phyloP scores from a whole-genome alignment of 2,113 vertebrate species.

The Phyllopteryx taeniolatus region DNA sequence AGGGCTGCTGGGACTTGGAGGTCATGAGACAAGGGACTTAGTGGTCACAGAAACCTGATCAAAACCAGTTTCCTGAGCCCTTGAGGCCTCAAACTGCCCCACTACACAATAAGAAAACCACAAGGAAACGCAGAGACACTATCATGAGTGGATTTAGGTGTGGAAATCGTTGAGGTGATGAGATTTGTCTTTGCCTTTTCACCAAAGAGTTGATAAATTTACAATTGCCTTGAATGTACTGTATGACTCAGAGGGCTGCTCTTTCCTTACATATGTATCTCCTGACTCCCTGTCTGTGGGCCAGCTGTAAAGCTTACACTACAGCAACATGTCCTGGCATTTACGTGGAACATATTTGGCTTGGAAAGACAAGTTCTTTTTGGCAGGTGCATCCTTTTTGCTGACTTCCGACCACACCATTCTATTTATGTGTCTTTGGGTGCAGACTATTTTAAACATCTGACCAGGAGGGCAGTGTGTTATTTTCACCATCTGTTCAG shows the following conservation, averaged over 20 bases:
- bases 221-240: neutral
- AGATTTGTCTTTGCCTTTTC: neutral
- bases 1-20: constrained; percentile 66
- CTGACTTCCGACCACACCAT: constrained; percentile 69
- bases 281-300: constrained; percentile 9
- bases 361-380: constrained; percentile 49
- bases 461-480: constrained; percentile 77
- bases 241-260: neutral
- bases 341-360: constrained; percentile 49
- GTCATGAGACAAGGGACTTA: constrained; percentile 46
- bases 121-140: neutral
- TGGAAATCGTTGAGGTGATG: neutral
- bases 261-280: neutral
- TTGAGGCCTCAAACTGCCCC: constrained; percentile 6
- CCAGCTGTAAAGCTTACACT: constrained; percentile 5
- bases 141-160: neutral
- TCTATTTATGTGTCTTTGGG: constrained; percentile 66
- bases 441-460: constrained; percentile 78
- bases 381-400: constrained; percentile 60
- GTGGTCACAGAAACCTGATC: constrained; percentile 50
- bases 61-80: constrained; percentile 56
- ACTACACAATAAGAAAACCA: constrained; percentile 6
- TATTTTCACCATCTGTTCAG: constrained; percentile 91
- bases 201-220: neutral
- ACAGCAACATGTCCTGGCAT: constrained; percentile 43